phyloP scores from a whole-genome alignment of 1,140 invertebrate genomes.

The Trissolcus basalis region DNA sequence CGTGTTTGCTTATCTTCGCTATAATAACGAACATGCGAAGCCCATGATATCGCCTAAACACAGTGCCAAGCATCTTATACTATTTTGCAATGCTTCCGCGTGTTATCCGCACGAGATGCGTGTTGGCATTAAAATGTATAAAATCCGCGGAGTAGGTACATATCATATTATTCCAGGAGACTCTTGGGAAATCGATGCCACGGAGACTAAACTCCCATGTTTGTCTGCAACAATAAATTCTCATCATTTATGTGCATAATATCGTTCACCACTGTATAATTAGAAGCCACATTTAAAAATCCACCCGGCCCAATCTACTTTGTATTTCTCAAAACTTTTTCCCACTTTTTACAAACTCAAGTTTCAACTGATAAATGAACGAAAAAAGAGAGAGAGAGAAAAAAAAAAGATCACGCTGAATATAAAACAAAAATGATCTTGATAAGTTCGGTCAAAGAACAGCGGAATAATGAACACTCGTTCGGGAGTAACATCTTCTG shows the following conservation, averaged over 20 bases:
- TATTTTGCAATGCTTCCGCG: constrained; percentile 46
- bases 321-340: too few species aligned
- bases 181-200: constrained; percentile 38
- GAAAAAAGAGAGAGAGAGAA: not conserved
- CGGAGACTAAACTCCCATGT: not conserved
- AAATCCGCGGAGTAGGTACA: constrained; percentile 20
- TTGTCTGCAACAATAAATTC: constrained; percentile 12
- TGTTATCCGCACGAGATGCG: constrained; percentile 41
- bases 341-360: too few species aligned
- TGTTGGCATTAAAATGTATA: constrained; percentile 47
- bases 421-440: too few species aligned
- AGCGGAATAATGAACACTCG: too few species aligned
- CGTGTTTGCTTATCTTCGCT: constrained; percentile 38
- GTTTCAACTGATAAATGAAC: too few species aligned
- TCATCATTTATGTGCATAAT: constrained; percentile 1
- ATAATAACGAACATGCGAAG: constrained; percentile 44
- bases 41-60: constrained; percentile 39
- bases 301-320: too few species aligned
- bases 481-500: too few species aligned
- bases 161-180: constrained; percentile 32
- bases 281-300: too few species aligned
- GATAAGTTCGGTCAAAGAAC: too few species aligned
- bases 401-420: too few species aligned
- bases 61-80: constrained; percentile 42
- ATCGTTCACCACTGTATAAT: not conserved